Evolutionary conservation across 2,797 vertebrate species (phyloP).

Genomic region (Mareca penelope): DNA sequence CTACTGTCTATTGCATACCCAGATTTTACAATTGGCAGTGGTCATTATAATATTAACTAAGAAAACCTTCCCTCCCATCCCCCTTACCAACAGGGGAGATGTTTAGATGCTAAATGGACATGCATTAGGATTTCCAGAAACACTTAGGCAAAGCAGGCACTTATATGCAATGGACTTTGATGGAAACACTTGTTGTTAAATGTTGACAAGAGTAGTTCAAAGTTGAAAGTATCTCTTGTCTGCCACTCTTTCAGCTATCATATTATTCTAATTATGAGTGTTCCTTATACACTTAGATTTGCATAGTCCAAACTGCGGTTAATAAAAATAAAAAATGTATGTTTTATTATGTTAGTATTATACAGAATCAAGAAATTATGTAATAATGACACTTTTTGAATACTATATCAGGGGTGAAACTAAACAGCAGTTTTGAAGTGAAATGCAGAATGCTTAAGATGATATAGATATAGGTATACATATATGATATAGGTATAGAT

Average conservation of each 20-base stretch:
- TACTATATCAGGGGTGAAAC: background rate
- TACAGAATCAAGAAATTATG: background rate
- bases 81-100: background rate
- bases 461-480: too few species aligned
- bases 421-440: background rate
- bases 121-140: background rate
- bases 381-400: background rate
- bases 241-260: background rate
- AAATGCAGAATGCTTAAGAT: background rate
- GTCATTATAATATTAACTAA: background rate
- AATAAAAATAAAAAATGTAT: background rate
- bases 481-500: background rate
- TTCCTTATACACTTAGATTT: background rate
- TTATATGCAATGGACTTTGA: background rate
- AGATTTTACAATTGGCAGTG: background rate
- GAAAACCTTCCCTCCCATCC: background rate
- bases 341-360: background rate
- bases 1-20: background rate
- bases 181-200: background rate
- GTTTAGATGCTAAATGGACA: background rate
- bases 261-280: background rate
- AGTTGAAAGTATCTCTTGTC: background rate
- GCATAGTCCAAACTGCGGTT: background rate
- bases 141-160: background rate
- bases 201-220: background rate